These are phyloP conservation scores for Nomia melanderi DNA, from an alignment of 1,140 invertebrate genomes.

Conservation along the genomic window DNA sequence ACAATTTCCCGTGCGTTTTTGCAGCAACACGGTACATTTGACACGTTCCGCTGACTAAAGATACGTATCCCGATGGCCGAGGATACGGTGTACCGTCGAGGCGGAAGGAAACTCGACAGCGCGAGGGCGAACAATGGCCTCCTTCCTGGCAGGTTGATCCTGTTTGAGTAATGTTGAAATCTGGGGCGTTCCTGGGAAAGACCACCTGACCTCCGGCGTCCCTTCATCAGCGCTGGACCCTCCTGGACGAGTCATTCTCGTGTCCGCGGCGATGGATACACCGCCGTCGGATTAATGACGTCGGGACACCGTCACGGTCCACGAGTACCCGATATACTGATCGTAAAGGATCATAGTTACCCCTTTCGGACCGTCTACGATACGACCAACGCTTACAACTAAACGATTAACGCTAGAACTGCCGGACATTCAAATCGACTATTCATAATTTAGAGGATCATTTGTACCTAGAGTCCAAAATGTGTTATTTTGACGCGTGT, in stretches of 20 bases:
- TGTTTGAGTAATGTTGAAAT: conserved; percentile 81
- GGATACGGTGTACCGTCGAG: conserved; percentile 54
- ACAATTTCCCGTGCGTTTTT: background rate
- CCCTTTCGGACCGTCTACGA: conserved; percentile 15
- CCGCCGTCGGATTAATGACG: conserved; percentile 53
- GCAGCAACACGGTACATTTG: conserved; percentile 6
- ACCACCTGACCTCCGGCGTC: conserved; percentile 73
- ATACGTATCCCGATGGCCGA: conserved; percentile 27
- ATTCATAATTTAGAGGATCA: no score
- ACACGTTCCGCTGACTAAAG: conserved; percentile 10
- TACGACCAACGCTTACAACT: conserved; percentile 1
- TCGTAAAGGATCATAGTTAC: background rate
- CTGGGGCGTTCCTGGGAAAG: conserved; percentile 79
- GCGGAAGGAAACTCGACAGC: conserved; percentile 67
- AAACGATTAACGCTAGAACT: no score
- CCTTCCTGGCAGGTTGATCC: conserved; percentile 78
- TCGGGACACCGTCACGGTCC: conserved; percentile 1
- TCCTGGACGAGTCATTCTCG: conserved; percentile 55
- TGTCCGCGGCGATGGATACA: conserved; percentile 32
- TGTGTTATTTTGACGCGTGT: no score
- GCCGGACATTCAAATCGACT: no score
- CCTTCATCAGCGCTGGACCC: conserved; percentile 57
- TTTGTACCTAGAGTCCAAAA: no score
- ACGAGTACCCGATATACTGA: background rate
- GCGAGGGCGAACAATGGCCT: conserved; percentile 74